phyloP scores from a whole-genome alignment of 1,140 invertebrate genomes.

The Micrasema minimum region DNA sequence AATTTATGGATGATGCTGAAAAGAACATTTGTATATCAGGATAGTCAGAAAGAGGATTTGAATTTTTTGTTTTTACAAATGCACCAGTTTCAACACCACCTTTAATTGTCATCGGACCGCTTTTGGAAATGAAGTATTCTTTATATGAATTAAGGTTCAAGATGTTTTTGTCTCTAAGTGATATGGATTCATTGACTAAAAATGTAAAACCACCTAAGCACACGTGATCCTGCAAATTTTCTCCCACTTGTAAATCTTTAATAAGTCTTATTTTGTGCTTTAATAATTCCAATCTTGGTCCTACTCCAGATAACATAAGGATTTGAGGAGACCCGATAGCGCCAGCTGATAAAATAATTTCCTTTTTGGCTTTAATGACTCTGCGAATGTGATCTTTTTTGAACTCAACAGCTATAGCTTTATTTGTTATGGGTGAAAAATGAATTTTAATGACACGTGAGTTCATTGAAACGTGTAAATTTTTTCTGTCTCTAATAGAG shows the following conservation, averaged over 20 bases:
- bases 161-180: too few relatives aligned
- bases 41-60: conserved; percentile 76
- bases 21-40: conserved; percentile 91
- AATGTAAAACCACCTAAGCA: conserved; percentile 68
- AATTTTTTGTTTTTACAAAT: conserved; percentile 87
- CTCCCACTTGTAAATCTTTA: conserved; percentile 76
- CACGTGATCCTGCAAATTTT: conserved; percentile 76
- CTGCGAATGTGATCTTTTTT: conserved; percentile 78
- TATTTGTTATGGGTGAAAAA: too few relatives aligned
- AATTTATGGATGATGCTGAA: conserved; percentile 81
- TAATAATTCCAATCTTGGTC: conserved; percentile 79
- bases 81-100: conserved; percentile 74
- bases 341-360: conserved; percentile 85
- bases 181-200: conserved; percentile 81
- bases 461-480: conserved; percentile 83
- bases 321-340: conserved; percentile 84
- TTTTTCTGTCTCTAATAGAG: conserved; percentile 79
- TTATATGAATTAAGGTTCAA: too few relatives aligned
- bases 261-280: conserved; percentile 78
- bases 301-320: conserved; percentile 89
- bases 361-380: conserved; percentile 78
- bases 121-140: conserved; percentile 83
- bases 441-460: conserved; percentile 79
- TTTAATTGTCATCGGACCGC: neutral
- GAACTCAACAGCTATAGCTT: too few relatives aligned